Evolutionary conservation across 2,113 vertebrate genomes (phyloP).

Genomic region (Chaetorhynchus papuensis): DNA sequence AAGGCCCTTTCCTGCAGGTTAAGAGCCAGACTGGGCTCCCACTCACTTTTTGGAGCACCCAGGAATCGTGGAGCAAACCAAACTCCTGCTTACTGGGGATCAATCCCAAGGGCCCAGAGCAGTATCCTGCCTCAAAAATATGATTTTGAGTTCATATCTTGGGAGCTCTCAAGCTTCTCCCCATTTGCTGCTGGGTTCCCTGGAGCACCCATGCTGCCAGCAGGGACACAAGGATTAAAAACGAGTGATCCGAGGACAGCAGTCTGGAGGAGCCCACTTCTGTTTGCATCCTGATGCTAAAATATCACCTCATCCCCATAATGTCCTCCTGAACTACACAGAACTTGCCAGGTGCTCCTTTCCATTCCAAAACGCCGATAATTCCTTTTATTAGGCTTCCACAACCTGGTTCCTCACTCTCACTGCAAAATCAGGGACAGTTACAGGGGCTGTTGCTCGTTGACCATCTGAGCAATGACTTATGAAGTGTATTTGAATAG

Average conservation of each 20-base stretch:
- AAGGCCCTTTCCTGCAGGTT: rapidly evolving
- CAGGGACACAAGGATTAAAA: neutral
- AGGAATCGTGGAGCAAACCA: neutral
- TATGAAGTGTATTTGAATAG: neutral
- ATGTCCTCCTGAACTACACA: neutral
- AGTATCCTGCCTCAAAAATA: neutral
- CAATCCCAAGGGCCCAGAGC: neutral
- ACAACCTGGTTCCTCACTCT: neutral
- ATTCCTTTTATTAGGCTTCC: slow-evolving; percentile 7
- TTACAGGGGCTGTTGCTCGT: neutral
- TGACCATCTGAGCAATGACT: slow-evolving; percentile 55
- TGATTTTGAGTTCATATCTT: neutral
- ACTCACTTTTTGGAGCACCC: neutral
- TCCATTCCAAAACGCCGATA: neutral
- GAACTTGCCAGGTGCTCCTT: neutral
- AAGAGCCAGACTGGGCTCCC: neutral
- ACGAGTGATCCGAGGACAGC: neutral
- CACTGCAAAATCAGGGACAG: neutral
- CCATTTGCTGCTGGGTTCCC: neutral
- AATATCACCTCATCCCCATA: neutral
- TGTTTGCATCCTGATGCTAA: neutral
- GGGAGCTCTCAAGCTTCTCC: neutral
- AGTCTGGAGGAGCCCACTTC: neutral
- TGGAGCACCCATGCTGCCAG: neutral
- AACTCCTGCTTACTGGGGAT: neutral